A percentile compares a stretch with the other conserved stretches of the same genome.
Evolutionary conservation across 2,113 vertebrate genomes (phyloP).

Genomic region (Syngnathus floridae): DNA sequence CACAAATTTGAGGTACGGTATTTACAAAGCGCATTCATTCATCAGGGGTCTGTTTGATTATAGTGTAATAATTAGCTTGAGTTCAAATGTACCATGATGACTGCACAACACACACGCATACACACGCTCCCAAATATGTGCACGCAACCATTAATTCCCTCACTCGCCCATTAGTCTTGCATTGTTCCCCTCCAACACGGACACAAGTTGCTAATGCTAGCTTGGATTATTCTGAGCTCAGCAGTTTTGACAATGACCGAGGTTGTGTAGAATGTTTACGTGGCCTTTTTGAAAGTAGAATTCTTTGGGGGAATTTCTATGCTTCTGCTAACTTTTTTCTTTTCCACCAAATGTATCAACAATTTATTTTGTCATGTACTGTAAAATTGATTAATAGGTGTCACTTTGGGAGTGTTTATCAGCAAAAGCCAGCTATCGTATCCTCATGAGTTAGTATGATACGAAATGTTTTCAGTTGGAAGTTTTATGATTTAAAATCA

Average conservation of each 20-base stretch:
- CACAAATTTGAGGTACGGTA: too few relatives aligned
- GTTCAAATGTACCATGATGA: neutral
- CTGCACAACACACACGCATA: neutral
- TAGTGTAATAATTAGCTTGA: too few relatives aligned
- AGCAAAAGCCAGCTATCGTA: too few relatives aligned
- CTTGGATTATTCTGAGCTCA: conserved; percentile 49
- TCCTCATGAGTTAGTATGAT: too few relatives aligned
- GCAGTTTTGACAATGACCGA: conserved; percentile 47
- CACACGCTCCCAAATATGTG: neutral
- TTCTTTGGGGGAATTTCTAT: conserved; percentile 20
- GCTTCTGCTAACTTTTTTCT: neutral
- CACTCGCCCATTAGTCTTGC: conserved; percentile 57
- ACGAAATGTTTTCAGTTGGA: too few relatives aligned
- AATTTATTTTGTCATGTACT: too few relatives aligned
- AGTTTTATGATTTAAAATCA: too few relatives aligned
- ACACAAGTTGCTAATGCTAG: conserved; percentile 50
- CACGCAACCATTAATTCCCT: conserved; percentile 33
- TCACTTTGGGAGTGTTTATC: neutral
- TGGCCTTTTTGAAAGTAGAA: conserved; percentile 24
- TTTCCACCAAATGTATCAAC: neutral
- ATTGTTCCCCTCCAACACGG: conserved; percentile 53
- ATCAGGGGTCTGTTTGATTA: neutral
- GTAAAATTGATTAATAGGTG: neutral
- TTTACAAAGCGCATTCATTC: neutral
- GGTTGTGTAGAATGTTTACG: conserved; percentile 30